Evolutionary conservation across 2,797 vertebrate genomes (phyloP), one percentile per base, ranked within the genome.

Genomic region (Mormyrus proboscirostris): DNA sequence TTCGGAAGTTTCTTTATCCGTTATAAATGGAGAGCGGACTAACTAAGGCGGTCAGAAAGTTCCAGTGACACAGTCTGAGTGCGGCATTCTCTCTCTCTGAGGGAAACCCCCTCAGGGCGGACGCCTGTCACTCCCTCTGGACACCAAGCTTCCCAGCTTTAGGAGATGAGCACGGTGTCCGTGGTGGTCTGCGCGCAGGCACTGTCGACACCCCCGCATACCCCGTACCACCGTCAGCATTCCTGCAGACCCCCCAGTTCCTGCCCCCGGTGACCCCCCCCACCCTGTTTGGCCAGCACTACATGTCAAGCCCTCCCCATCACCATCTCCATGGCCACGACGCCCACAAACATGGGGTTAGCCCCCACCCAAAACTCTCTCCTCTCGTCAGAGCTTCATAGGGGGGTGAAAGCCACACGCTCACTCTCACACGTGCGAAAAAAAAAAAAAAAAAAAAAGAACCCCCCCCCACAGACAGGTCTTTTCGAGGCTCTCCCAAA

Each of bases 261-360:
- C 93, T 91, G 90, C 89, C 88, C 29, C 0, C 1, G 25, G 73
- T 85, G 92, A 92, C 90, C 92, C 91, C 19, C n/a, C 90, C 89
- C 19, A 19, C 90, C 89, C 90, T 90, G 90, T 90, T 10, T 33
- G n/a, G 2, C 88, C 25, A 47, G n/a, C 73, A 14, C 76, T 25
- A 2, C 22, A 38, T 89, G 69, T 16, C 1, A 25, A 12, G 22
- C 82, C 53, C 55, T 9, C 88, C 82, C n/a, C n/a, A 16, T 10
- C 69, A 4, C 1, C 33, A 57, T 38, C 88, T 25, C 38, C 16
- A 8, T 7, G n/a, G 4, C 14, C 33, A 49, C 29, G 7, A 4
- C 49, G 0, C 19, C 47, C 50, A 57, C 50, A 57, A 57, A 57
- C 25, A 86, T 44, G 41, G 22, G 14, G 10, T 49, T 79, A 44